phyloP scores from a whole-genome alignment of 2,113 vertebrate species.

The Gymnogyps californianus region DNA sequence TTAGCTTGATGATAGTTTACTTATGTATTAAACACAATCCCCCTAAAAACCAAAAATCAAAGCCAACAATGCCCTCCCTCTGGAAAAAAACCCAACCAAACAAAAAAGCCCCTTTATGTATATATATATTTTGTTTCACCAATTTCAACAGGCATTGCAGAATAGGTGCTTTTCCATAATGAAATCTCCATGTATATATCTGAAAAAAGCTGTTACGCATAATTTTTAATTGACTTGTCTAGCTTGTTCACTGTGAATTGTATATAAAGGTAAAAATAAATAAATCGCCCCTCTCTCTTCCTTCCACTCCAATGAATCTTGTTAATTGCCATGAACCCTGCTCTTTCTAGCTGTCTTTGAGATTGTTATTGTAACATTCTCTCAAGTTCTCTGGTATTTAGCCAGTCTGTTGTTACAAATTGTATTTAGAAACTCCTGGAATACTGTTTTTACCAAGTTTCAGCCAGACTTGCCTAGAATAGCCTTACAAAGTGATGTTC shows the following conservation, averaged over 20 bases:
- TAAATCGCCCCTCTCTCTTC: fast-evolving
- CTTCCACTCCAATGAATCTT: neutral
- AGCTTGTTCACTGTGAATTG: neutral
- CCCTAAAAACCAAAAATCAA: neutral
- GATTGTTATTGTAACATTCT: neutral
- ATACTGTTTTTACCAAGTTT: neutral
- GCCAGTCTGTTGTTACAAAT: neutral
- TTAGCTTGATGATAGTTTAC: neutral
- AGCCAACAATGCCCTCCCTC: neutral
- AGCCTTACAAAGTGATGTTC: neutral
- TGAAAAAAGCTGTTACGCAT: neutral
- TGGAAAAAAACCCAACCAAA: neutral
- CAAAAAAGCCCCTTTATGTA: neutral
- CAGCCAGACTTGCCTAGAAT: neutral
- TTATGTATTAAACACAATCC: neutral
- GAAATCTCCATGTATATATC: neutral
- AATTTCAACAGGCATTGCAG: neutral
- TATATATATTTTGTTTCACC: neutral
- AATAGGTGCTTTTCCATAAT: neutral
- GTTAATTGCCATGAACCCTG: neutral
- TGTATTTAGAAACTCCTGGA: neutral
- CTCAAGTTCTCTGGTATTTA: neutral
- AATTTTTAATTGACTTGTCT: neutral
- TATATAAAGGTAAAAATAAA: neutral
- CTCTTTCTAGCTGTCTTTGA: neutral